Percentiles rank a stretch among this genome's conserved stretches.
These are phyloP conservation scores for Psilopogon haemacephalus DNA, from an alignment of 2,113 vertebrate genomes.

Conservation along the genomic window DNA sequence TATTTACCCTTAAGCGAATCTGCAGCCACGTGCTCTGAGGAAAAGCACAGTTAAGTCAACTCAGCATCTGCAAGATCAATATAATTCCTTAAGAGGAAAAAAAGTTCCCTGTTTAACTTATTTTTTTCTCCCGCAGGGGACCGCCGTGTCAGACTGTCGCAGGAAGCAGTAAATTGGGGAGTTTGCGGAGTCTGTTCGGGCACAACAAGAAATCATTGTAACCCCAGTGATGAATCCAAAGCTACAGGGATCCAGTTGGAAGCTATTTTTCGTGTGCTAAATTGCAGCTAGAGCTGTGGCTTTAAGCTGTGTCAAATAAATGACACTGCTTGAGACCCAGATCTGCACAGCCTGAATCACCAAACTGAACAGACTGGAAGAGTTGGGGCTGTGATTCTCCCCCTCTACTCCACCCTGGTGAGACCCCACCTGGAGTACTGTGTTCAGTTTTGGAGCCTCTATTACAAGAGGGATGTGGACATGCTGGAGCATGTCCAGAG, in stretches of 20 bases:
- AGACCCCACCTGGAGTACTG: too few relatives aligned
- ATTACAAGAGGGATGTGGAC: too few relatives aligned
- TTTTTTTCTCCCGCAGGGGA: constrained; percentile 21
- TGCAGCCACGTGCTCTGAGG: constrained; percentile 39
- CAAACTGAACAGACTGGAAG: background rate
- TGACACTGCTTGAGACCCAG: background rate
- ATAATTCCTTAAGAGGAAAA: constrained; percentile 48
- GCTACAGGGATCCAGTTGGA: background rate
- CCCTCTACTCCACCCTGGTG: too few relatives aligned
- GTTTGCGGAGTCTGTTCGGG: constrained; percentile 22
- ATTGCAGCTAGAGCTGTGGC: background rate
- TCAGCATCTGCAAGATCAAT: constrained; percentile 59
- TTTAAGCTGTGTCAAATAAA: background rate
- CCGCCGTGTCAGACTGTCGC: background rate
- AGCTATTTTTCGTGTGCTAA: constrained; percentile 34
- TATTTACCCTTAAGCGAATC: constrained; percentile 19
- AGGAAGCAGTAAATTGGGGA: constrained; percentile 63
- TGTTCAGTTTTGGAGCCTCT: too few relatives aligned
- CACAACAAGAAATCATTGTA: constrained; percentile 58
- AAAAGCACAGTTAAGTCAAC: constrained; percentile 44
- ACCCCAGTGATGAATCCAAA: constrained; percentile 6
- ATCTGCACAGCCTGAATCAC: background rate
- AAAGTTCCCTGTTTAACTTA: constrained; percentile 26
- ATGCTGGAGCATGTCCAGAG: too few relatives aligned
- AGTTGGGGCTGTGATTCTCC: too few relatives aligned